Conservation (phyloP, 2,888 invertebrate genomes). For the Lithophane socia region DNA sequence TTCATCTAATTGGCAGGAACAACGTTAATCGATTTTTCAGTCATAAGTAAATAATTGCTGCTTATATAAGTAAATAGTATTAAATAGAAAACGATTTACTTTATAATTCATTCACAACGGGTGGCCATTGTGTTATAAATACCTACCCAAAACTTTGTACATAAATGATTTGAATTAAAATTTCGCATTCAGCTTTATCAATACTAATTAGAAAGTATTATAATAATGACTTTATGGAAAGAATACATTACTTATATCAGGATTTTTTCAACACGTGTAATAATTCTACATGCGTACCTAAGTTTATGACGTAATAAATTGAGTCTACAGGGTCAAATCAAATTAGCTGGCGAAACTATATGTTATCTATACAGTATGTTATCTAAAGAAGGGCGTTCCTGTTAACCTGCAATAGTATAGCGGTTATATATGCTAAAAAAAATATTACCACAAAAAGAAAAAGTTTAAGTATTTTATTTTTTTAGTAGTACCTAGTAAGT, state of each 20-base stretch:
- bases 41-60: conserved; percentile 25
- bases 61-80: conserved; percentile 25
- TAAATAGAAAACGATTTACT: conserved; percentile 24
- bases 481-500: too few species aligned
- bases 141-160: conserved; percentile 5
- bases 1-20: conserved; percentile 24
- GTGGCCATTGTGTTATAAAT: conserved; percentile 46
- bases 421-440: too few species aligned
- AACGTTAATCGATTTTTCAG: conserved; percentile 29
- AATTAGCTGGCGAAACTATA: too few species aligned
- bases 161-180: conserved; percentile 47
- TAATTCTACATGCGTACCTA: conserved; percentile 8
- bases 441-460: too few species aligned
- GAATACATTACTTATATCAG: conserved; percentile 1
- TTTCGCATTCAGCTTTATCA: not conserved
- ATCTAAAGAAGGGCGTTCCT: too few species aligned
- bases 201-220: conserved; percentile 6
- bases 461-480: too few species aligned
- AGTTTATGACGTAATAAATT: not conserved
- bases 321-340: not conserved
- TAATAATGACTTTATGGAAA: conserved; percentile 22
- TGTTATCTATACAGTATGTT: too few species aligned
- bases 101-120: conserved; percentile 18
- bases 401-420: too few species aligned
- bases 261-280: conserved; percentile 30